Evolutionary conservation across 2,797 vertebrate genomes (phyloP).

Genomic region (Aplochiton taeniatus): DNA sequence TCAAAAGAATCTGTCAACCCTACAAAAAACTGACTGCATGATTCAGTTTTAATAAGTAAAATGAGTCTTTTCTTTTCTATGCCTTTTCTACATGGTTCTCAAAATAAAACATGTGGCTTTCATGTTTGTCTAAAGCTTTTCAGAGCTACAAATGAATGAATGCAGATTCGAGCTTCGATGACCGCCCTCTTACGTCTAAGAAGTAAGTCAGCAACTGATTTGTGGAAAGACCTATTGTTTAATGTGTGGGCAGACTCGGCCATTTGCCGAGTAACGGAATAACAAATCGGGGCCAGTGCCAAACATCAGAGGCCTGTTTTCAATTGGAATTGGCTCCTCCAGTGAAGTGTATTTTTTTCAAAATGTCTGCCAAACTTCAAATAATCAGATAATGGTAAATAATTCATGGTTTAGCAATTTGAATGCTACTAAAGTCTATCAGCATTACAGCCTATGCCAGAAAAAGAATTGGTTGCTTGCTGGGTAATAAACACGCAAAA

Average conservation of each 20-base stretch:
- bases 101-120: background rate
- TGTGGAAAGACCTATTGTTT: slow-evolving; percentile 42
- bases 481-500: slow-evolving; percentile 39
- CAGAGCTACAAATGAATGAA: slow-evolving; percentile 25
- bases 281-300: slow-evolving; percentile 50
- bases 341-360: slow-evolving; percentile 55
- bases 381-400: slow-evolving; percentile 69
- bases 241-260: slow-evolving; percentile 63
- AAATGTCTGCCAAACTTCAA: slow-evolving; percentile 62
- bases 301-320: slow-evolving; percentile 57
- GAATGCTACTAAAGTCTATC: slow-evolving; percentile 48
- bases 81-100: background rate
- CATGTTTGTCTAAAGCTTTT: slow-evolving; percentile 22
- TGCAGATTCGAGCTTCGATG: slow-evolving; percentile 30
- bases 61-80: no score
- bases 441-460: slow-evolving; percentile 39
- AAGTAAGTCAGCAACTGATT: slow-evolving; percentile 42
- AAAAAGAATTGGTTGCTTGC: slow-evolving; percentile 43
- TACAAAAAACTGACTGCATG: slow-evolving; percentile 3
- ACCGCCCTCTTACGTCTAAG: slow-evolving; percentile 33
- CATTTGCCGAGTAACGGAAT: slow-evolving; percentile 56
- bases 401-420: slow-evolving; percentile 58
- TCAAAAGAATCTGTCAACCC: slow-evolving; percentile 16
- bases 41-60: slow-evolving; percentile 12
- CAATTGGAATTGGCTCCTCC: slow-evolving; percentile 57